Base-by-base conservation (phyloP, 2,113 vertebrate species). In the Tylochromis polylepis region DNA sequence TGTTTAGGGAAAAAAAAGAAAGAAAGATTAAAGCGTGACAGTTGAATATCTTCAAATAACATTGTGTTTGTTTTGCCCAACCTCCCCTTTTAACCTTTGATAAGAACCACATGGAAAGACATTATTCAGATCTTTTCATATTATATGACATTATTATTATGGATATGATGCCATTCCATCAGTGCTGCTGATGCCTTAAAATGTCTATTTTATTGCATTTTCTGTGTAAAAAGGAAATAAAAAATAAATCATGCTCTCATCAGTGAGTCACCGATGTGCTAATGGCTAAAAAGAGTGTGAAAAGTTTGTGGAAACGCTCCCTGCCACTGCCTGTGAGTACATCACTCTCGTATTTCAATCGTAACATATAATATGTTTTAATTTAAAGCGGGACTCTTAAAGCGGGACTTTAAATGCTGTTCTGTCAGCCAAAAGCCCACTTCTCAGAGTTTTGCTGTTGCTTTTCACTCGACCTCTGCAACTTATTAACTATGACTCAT, bases 281-380 rank as follows among this genome's bases (percentile, higher is more conserved):
- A 85, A 85, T 79, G 80, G 67, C 62, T 70, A 77, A 80, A 89
- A 11, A 14, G 27, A 55, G 67, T 11, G 2, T 83, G 57, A 85
- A 79, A 84, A 41, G 43, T 79, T 36, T 18, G 57, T 80, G 22
- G 79, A 31, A 57, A 75, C 60, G 72, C 79, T 46, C 49, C 27
- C 59, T 29, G 78, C 82, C 77, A 53, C 51, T 20, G 56, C 58
- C 49, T 65, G 8, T 2, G 22, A 59, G 12, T 83, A 10, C 6
- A 56, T 79, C 38, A 20, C 34, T 60, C 82, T 84, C 49, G 80
- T 53, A 84, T 87, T 89, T 89, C 87, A 89, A 88, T 91, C 89
- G 90, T 82, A 88, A 41, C 83, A 82, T 57, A 85, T 82, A 88
- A 93, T 70, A 58, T 87, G 78, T 79, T 91, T 90, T 85, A 82